Conservation (phyloP, 2,797 vertebrate species). For the Chaunax sp. region DNA sequence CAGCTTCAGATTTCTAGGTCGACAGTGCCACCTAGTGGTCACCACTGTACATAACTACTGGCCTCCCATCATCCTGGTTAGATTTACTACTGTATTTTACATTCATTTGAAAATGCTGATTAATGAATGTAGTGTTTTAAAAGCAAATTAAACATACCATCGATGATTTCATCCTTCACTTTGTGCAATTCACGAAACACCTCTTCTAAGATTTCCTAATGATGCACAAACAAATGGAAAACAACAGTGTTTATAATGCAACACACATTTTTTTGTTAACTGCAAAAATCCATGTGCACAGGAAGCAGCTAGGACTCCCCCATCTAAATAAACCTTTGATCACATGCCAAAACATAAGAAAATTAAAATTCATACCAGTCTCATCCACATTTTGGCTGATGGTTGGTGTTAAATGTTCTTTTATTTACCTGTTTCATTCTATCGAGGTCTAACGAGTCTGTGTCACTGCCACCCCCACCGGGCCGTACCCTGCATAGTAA, state of each 20-base stretch:
- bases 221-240: conserved; percentile 5
- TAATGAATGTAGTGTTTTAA: not conserved
- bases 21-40: conserved; percentile 68
- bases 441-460: conserved; percentile 95
- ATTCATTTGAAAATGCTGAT: not conserved
- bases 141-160: conserved; percentile 85
- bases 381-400: not conserved
- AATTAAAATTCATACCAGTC: not conserved
- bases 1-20: conserved; percentile 13
- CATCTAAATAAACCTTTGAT: not conserved
- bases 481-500: conserved; percentile 89
- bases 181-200: conserved; percentile 99
- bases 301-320: not conserved
- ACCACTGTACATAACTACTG: conserved; percentile 15
- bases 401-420: not conserved
- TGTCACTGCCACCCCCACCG: conserved; percentile 88
- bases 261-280: not conserved
- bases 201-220: conserved; percentile 98
- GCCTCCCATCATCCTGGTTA: not conserved
- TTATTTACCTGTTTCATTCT: conserved; percentile 96
- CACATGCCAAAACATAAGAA: not conserved
- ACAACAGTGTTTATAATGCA: not conserved
- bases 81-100: conserved; percentile 20
- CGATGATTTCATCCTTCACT: conserved; percentile 99
- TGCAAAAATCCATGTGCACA: not conserved